phyloP scores from a whole-genome alignment of 2,888 invertebrate species.

The Oegoconia quadripuncta region DNA sequence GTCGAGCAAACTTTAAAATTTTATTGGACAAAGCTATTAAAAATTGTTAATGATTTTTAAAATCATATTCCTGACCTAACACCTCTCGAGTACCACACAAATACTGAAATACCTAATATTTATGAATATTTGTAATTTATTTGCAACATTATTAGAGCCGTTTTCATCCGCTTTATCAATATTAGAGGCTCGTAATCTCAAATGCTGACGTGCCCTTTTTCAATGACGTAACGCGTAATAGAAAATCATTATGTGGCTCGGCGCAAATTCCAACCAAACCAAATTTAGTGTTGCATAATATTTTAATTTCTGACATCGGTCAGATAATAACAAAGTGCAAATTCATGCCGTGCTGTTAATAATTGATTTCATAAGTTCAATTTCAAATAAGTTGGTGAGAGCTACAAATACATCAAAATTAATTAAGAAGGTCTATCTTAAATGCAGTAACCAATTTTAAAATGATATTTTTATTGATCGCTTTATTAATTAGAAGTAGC shows the following conservation, averaged over 20 bases:
- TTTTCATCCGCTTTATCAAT: constrained; percentile 23
- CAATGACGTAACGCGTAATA: constrained; percentile 14
- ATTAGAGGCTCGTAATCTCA: constrained; percentile 14
- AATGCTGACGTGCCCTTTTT: constrained; percentile 19
- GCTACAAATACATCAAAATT: no score
- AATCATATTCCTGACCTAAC: no score
- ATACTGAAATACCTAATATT: no score
- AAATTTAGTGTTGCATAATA: constrained; percentile 11
- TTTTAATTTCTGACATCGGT: neutral
- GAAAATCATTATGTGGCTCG: constrained; percentile 15
- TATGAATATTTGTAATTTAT: neutral
- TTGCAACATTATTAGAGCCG: neutral
- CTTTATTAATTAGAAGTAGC: no score
- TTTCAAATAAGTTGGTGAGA: no score
- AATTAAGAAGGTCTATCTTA: no score
- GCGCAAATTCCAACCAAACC: constrained; percentile 5
- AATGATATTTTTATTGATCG: no score
- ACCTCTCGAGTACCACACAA: no score
- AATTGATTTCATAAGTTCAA: neutral
- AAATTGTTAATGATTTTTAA: no score
- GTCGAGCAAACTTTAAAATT: no score
- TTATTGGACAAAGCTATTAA: no score
- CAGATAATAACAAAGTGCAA: constrained; percentile 4
- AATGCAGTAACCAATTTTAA: no score
- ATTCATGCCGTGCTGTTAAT: constrained; percentile 4